phyloP scores from a whole-genome alignment of 92 coral and sea anemone species.

The Bergia puertoricense region DNA sequence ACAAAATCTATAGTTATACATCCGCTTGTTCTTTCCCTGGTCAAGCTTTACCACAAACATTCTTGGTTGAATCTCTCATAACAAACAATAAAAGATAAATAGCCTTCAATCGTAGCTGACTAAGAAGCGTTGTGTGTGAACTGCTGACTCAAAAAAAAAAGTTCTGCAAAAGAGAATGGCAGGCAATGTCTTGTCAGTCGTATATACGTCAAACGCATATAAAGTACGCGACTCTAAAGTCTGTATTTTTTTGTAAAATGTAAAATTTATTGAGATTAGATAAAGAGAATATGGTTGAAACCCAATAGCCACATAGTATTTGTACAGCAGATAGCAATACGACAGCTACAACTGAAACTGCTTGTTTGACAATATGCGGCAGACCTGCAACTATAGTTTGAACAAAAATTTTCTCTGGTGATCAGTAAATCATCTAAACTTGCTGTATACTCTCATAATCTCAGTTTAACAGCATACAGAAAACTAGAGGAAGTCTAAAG shows the following conservation, averaged over 20 bases:
- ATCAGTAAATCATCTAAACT: not conserved
- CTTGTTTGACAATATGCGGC: constrained; percentile 4
- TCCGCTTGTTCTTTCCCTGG: not conserved
- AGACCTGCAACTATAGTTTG: not conserved
- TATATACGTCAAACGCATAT: no score
- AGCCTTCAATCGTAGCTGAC: not conserved
- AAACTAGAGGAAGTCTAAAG: not conserved
- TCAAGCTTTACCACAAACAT: not conserved
- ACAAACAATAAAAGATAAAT: not conserved
- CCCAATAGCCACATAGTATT: not conserved
- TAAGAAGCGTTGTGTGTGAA: not conserved
- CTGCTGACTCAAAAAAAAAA: not conserved
- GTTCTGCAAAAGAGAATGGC: not conserved
- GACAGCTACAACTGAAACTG: not conserved
- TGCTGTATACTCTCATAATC: not conserved
- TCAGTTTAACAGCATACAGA: not conserved
- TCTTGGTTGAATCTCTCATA: not conserved
- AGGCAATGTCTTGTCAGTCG: not conserved
- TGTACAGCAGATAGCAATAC: not conserved
- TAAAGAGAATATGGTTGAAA: no score
- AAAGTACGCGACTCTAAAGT: not conserved
- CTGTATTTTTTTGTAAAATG: not conserved
- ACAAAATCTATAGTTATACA: not conserved
- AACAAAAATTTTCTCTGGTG: not conserved
- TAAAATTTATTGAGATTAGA: not conserved